Conservation (phyloP, 2,113 vertebrate species). For the Odocoileus virginianus region DNA sequence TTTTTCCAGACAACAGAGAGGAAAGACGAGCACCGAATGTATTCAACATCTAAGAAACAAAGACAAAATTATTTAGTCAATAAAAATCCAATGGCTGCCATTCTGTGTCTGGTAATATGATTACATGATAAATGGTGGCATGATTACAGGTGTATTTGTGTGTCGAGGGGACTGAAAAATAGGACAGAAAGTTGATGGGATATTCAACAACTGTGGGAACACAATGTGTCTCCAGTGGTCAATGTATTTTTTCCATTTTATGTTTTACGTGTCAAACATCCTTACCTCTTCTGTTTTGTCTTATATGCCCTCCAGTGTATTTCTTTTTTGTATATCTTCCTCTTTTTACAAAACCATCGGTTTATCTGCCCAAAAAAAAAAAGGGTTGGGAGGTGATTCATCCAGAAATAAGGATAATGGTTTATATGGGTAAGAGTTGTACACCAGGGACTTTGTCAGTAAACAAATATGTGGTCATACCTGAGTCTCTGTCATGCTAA, state of each 20-base stretch:
- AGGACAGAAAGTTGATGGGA: background rate
- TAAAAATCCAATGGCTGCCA: background rate
- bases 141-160: background rate
- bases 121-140: background rate
- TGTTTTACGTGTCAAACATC: background rate
- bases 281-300: background rate
- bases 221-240: background rate
- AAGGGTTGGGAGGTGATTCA: background rate
- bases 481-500: background rate
- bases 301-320: background rate
- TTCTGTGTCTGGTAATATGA: background rate
- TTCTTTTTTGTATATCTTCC: background rate
- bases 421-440: background rate
- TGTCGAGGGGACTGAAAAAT: background rate
- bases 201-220: background rate
- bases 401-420: background rate
- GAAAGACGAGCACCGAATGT: background rate
- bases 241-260: background rate
- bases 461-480: background rate
- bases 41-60: background rate
- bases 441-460: background rate
- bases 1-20: background rate
- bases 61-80: background rate
- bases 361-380: background rate
- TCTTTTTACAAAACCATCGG: background rate